phyloP scores from a whole-genome alignment of 1,140 invertebrate species.

The Ectropis grisescens region DNA sequence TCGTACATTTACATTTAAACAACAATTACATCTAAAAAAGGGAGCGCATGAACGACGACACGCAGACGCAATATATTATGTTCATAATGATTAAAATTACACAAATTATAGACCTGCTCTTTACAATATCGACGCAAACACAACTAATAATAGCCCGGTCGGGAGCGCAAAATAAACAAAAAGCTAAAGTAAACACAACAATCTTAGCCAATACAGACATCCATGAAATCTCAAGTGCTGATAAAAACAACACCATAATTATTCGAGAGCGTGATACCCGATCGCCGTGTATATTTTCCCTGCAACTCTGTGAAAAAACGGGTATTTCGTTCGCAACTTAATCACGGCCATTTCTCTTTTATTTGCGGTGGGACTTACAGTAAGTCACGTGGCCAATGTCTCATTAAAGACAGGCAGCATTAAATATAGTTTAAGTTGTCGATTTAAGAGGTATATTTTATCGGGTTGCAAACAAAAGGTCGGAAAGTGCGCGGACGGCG shows the following conservation, averaged over 20 bases:
- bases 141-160: too few relatives aligned
- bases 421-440: conserved; percentile 9
- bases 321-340: conserved; percentile 12
- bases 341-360: conserved; percentile 10
- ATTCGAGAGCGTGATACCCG: conserved; percentile 19
- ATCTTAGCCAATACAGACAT: conserved; percentile 32
- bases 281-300: conserved; percentile 17
- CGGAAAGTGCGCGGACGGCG: conserved; percentile 28
- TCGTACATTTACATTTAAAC: too few relatives aligned
- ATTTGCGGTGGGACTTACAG: conserved; percentile 7
- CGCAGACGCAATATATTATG: too few relatives aligned
- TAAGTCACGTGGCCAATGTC: conserved; percentile 18
- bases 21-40: too few relatives aligned
- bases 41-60: too few relatives aligned
- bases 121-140: too few relatives aligned
- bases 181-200: too few relatives aligned
- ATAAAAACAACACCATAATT: conserved; percentile 29
- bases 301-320: conserved; percentile 11
- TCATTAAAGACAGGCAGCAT: conserved; percentile 16
- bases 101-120: too few relatives aligned
- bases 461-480: conserved; percentile 11
- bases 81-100: too few relatives aligned
- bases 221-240: conserved; percentile 24
- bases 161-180: too few relatives aligned
- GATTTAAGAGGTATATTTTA: conserved; percentile 8